These are phyloP conservation scores for Dreissena polymorpha DNA, from an alignment of 1,140 invertebrate genomes.

Conservation along the genomic window DNA sequence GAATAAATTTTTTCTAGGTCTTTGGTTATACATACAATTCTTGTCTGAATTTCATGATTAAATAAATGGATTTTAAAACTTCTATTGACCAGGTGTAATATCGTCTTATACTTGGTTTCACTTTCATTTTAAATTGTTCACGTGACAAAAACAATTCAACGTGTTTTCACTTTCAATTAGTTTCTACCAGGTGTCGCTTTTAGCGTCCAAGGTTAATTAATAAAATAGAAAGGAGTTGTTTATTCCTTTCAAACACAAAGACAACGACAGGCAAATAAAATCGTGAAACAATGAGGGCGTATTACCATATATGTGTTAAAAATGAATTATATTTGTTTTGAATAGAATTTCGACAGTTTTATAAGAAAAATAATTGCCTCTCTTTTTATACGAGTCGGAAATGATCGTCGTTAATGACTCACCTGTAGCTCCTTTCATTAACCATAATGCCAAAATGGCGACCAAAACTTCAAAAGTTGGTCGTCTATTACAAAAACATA, in stretches of 20 bases:
- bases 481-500: conserved; percentile 52
- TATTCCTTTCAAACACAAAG: background rate
- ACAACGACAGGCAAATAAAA: background rate
- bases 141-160: conserved; percentile 54
- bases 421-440: conserved; percentile 40
- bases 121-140: conserved; percentile 32
- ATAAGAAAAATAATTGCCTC: background rate
- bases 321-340: background rate
- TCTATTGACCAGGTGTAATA: too few species aligned
- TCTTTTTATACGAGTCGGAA: conserved; percentile 5
- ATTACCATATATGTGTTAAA: too few species aligned
- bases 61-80: too few species aligned
- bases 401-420: background rate
- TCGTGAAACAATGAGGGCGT: background rate
- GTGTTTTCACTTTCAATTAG: conserved; percentile 45
- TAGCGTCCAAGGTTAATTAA: conserved; percentile 48
- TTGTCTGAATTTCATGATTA: too few species aligned
- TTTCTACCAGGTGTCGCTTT: conserved; percentile 48
- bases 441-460: conserved; percentile 44
- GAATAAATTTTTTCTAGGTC: too few species aligned
- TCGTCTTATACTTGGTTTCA: conserved; percentile 1
- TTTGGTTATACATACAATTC: too few species aligned
- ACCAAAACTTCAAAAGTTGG: conserved; percentile 48
- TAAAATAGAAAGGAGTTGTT: conserved; percentile 10
- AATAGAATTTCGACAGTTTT: background rate